phyloP scores from a whole-genome alignment of 2,888 invertebrate genomes.

The Steinernema hermaphroditum region DNA sequence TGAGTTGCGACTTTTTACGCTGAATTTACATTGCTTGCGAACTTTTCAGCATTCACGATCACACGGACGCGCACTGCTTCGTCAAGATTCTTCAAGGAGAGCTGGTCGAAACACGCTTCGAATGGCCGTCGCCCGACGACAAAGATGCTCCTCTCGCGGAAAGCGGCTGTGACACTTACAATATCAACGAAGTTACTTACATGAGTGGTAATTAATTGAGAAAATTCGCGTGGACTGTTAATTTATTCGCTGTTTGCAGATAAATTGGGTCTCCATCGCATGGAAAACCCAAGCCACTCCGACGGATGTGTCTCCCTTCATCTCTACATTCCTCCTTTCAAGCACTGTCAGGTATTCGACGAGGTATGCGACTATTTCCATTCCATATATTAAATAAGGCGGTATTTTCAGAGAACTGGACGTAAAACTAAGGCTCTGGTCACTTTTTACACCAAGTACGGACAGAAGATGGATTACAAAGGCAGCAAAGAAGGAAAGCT shows the following conservation, averaged over 20 bases:
- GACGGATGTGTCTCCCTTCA: conserved; percentile 89
- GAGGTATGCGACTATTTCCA: conserved; percentile 70
- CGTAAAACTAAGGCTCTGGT: conserved; percentile 43
- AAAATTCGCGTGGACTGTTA: conserved; percentile 37
- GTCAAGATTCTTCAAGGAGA: conserved; percentile 85
- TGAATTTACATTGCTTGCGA: background rate
- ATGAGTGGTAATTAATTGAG: conserved; percentile 79
- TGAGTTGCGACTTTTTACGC: conserved; percentile 33
- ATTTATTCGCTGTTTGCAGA: conserved; percentile 72
- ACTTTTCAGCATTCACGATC: conserved; percentile 86
- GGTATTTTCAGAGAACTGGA: conserved; percentile 44
- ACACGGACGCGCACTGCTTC: conserved; percentile 92
- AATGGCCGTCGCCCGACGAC: conserved; percentile 74
- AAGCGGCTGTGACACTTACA: conserved; percentile 74
- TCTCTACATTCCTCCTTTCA: conserved; percentile 86
- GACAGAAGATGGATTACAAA: conserved; percentile 54
- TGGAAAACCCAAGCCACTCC: conserved; percentile 88
- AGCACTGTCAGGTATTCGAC: conserved; percentile 85
- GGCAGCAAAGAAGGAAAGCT: conserved; percentile 38
- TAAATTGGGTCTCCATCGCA: conserved; percentile 87
- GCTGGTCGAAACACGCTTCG: conserved; percentile 80
- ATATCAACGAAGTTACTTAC: conserved; percentile 83
- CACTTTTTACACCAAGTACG: conserved; percentile 62
- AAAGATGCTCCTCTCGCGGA: conserved; percentile 73
- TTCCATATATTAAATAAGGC: background rate